A percentile compares a stretch with the other conserved stretches of the same genome.
Conservation (phyloP, 2,797 vertebrate species). For the Lepilemur ruficaudatus region DNA sequence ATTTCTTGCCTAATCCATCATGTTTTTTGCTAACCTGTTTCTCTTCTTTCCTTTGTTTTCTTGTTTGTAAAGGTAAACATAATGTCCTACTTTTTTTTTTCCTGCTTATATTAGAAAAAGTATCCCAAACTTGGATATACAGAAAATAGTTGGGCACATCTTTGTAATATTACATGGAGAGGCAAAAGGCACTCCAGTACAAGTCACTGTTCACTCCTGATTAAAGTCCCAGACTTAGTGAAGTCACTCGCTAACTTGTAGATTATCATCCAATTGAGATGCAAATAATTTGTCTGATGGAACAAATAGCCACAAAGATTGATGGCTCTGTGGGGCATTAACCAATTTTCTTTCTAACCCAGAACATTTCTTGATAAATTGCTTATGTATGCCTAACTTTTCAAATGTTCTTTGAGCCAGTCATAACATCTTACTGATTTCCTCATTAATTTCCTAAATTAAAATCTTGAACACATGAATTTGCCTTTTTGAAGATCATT, state of each 20-base stretch:
- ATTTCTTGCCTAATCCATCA: background rate
- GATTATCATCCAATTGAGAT: background rate
- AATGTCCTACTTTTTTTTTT: background rate
- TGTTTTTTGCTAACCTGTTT: background rate
- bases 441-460: background rate
- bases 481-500: constrained; percentile 1
- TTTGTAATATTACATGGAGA: background rate
- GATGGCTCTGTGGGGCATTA: background rate
- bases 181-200: background rate
- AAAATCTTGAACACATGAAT: constrained; percentile 41
- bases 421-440: background rate
- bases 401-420: constrained; percentile 1
- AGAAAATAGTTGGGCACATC: background rate
- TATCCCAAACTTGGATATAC: background rate
- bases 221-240: background rate
- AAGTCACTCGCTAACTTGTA: background rate
- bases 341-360: constrained; percentile 8
- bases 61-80: background rate
- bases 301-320: background rate
- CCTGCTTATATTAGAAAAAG: background rate
- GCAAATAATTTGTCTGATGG: background rate
- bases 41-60: background rate
- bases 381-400: background rate
- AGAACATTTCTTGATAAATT: background rate
- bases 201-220: background rate